A percentile compares a stretch with the other conserved stretches of the same genome.
phyloP scores from a whole-genome alignment of 2,797 vertebrate species.

The Oceanodroma leucorhoa region DNA sequence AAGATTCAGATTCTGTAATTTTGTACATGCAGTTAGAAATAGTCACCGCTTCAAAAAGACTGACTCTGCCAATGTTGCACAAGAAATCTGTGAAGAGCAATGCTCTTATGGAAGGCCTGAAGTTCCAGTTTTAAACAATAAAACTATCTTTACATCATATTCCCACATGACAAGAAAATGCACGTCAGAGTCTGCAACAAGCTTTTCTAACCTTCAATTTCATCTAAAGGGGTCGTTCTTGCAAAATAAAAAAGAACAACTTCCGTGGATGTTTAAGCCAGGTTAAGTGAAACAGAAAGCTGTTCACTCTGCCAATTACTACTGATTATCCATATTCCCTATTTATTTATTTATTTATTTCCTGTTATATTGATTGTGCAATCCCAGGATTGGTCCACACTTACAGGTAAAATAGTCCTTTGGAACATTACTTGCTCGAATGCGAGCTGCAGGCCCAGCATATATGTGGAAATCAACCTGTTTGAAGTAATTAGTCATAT shows the following conservation, averaged over 20 bases:
- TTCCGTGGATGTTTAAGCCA: background rate
- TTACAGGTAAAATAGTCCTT: constrained; percentile 86
- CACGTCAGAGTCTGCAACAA: background rate
- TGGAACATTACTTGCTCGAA: constrained; percentile 82
- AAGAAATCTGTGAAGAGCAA: background rate
- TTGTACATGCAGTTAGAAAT: background rate
- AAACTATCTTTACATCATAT: background rate
- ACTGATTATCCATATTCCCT: background rate
- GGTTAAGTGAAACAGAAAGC: background rate
- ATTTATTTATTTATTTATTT: background rate
- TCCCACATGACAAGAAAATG: background rate
- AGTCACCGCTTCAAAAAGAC: background rate
- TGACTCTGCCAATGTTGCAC: background rate
- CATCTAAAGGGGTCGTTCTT: background rate
- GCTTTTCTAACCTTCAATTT: background rate
- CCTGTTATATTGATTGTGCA: background rate
- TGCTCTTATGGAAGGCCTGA: background rate
- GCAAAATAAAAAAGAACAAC: background rate
- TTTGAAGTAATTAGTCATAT: constrained; percentile 80
- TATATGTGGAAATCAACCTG: constrained; percentile 81
- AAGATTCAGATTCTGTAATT: background rate
- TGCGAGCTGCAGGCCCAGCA: constrained; percentile 86
- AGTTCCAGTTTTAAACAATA: background rate
- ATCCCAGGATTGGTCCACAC: constrained; percentile 9
- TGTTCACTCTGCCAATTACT: background rate